Conservation (phyloP, 2,113 vertebrate species). For the Sylvilagus bachmani region DNA sequence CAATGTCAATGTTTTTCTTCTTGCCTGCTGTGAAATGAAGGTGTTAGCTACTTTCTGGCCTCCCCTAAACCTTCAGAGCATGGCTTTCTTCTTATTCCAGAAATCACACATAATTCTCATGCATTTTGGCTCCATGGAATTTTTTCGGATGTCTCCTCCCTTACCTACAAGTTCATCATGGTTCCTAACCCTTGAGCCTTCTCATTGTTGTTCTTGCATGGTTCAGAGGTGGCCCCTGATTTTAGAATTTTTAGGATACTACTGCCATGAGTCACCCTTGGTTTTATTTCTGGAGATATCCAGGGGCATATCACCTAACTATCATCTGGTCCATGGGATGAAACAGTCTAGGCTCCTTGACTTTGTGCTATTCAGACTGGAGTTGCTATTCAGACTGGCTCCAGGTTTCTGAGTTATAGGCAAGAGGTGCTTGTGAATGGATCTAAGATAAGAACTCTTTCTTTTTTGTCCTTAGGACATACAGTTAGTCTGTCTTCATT, state of each 20-base stretch:
- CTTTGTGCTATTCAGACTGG: neutral
- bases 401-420: neutral
- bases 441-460: neutral
- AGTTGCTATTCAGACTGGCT: neutral
- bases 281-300: neutral
- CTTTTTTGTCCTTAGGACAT: neutral
- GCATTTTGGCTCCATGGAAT: neutral
- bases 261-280: neutral
- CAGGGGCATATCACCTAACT: neutral
- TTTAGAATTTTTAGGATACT: neutral
- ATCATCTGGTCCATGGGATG: neutral
- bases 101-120: neutral
- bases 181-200: neutral
- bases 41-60: neutral
- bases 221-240: neutral
- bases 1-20: neutral
- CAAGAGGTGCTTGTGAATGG: neutral
- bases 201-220: neutral
- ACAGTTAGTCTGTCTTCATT: neutral
- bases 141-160: neutral
- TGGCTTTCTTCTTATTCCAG: neutral
- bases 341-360: neutral
- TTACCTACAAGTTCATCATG: neutral
- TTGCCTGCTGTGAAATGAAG: neutral
- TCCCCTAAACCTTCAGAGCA: neutral